Conservation (phyloP, 2,797 vertebrate genomes). For the Threskiornis aethiopicus region DNA sequence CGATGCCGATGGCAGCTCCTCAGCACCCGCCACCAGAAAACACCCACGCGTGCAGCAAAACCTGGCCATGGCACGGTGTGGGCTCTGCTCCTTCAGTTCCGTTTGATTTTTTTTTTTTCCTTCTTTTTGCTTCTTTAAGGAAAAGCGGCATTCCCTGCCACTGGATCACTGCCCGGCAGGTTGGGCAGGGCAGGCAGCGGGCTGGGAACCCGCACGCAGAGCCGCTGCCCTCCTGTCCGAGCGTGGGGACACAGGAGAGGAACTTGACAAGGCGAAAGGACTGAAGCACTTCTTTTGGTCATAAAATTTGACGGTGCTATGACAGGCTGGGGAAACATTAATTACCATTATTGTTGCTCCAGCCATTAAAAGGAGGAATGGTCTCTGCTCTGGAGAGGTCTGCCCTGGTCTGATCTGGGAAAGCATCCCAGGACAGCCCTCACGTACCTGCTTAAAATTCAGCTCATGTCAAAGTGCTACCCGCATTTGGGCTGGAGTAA, state of each 20-base stretch:
- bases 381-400: not conserved
- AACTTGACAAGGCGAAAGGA: not conserved
- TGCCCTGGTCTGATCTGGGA: slow-evolving; percentile 2
- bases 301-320: not conserved
- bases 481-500: slow-evolving; percentile 7
- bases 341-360: not conserved
- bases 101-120: accelerated
- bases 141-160: accelerated
- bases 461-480: not conserved
- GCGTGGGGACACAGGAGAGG: not conserved
- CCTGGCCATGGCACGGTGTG: accelerated
- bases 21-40: not conserved
- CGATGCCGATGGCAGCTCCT: not conserved
- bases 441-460: slow-evolving; percentile 9
- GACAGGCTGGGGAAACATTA: slow-evolving; percentile 18
- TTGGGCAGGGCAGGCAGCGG: not conserved
- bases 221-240: accelerated
- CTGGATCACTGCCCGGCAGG: not conserved
- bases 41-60: accelerated
- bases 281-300: not conserved
- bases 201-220: not conserved
- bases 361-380: slow-evolving; percentile 19
- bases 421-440: slow-evolving; percentile 43
- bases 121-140: not conserved
- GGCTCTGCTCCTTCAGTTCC: not conserved